These are phyloP conservation scores for Synergus laeviventris DNA, from an alignment of 2,888 invertebrate genomes.

Conservation along the genomic window DNA sequence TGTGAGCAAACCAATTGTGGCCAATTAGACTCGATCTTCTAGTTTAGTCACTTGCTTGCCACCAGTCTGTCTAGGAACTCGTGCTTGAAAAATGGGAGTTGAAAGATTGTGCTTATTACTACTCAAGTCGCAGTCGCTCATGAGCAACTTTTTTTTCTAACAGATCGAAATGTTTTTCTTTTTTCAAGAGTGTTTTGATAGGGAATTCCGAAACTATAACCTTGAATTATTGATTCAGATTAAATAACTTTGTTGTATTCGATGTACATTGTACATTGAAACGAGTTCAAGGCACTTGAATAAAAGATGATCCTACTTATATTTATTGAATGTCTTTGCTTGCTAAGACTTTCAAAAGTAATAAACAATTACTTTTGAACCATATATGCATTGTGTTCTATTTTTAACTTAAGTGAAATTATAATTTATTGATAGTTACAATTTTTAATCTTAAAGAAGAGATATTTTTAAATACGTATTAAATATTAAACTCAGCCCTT, in stretches of 20 bases:
- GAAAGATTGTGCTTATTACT: conserved; percentile 1
- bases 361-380: not conserved
- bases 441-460: not conserved
- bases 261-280: not conserved
- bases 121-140: not conserved
- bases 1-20: conserved; percentile 37
- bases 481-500: not conserved
- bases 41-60: conserved; percentile 10
- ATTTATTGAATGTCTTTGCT: not conserved
- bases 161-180: not conserved
- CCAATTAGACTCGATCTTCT: conserved; percentile 35
- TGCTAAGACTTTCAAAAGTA: not conserved
- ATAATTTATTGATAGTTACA: not conserved
- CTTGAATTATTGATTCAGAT: conserved; percentile 11
- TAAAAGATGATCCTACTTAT: conserved; percentile 9
- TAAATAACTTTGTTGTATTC: not conserved
- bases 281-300: conserved; percentile 8
- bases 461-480: not conserved
- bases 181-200: not conserved
- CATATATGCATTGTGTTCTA: not conserved
- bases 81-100: not conserved
- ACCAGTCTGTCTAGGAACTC: conserved; percentile 30
- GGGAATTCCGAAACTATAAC: not conserved
- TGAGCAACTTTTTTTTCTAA: not conserved
- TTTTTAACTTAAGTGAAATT: not conserved